These are phyloP conservation scores for Bungarus multicinctus DNA, from an alignment of 2,113 vertebrate genomes.

Conservation along the genomic window DNA sequence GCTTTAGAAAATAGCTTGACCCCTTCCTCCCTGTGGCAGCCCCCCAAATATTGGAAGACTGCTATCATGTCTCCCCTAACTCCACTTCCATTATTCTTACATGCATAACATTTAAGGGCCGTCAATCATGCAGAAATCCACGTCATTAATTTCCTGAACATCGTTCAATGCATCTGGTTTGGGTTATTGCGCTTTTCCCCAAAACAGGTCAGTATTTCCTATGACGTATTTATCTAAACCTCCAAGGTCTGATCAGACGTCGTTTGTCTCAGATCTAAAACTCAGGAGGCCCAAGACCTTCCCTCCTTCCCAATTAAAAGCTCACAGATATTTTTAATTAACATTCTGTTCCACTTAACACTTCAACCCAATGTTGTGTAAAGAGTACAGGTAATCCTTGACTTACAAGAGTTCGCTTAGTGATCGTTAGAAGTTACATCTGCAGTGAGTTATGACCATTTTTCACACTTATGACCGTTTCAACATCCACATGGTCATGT, in stretches of 20 bases:
- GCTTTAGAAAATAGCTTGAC: too few relatives aligned
- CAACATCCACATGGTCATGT: too few relatives aligned
- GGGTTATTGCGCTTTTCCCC: slow-evolving; percentile 23
- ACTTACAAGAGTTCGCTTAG: neutral
- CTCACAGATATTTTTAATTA: slow-evolving; percentile 63
- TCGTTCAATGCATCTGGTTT: slow-evolving; percentile 8
- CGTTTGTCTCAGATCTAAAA: slow-evolving; percentile 45
- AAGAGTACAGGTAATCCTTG: neutral
- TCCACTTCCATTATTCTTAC: neutral
- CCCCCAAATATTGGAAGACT: too few relatives aligned
- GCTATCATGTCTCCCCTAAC: too few relatives aligned
- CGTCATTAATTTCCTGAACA: slow-evolving; percentile 16
- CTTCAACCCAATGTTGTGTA: slow-evolving; percentile 44
- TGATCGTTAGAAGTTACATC: neutral
- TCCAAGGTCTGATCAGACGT: slow-evolving; percentile 43
- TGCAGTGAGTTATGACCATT: neutral
- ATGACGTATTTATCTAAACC: slow-evolving; percentile 56
- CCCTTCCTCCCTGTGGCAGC: too few relatives aligned
- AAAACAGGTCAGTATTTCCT: slow-evolving; percentile 46
- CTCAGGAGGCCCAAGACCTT: slow-evolving; percentile 49
- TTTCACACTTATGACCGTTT: neutral
- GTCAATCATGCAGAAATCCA: neutral
- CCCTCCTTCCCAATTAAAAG: slow-evolving; percentile 63
- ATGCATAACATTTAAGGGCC: neutral
- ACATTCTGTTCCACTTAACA: slow-evolving; percentile 48